Evolutionary conservation across 1,140 invertebrate species (phyloP), one percentile per base, ranked within the genome.

Genomic region (Medauroidea extradentata): DNA sequence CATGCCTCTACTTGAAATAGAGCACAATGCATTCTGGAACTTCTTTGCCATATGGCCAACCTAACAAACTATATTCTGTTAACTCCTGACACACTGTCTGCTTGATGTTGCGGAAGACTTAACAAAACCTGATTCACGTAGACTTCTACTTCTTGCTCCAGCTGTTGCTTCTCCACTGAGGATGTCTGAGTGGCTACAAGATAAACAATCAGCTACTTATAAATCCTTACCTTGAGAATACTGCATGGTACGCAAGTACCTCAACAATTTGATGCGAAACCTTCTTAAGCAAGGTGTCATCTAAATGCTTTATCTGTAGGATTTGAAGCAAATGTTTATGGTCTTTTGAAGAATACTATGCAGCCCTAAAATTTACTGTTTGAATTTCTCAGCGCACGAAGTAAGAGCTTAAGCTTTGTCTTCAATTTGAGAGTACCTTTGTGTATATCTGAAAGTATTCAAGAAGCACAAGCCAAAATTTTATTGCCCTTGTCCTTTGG

Each of bases 261-360:
- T 34, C 11, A 34, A 7, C 29, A 34, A 11, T 11, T 68, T 44
- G 5, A 75, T 53, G 8, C 72, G 62, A 49, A 76, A 70, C 42
- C 69, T 44, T 62, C 77, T 72, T 8, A 78, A 57, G n/a, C 74
- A 42, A 16, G 68, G 65, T 8, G 70, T 67, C 25, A 27, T 71
- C 68, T 25, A 73, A 49, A 21, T 11, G 46, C 38, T 67, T 72
- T 29, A 16, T 60, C 19, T 59, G 48, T 9, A 72, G 43, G 42
- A 72, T 64, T 19, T 25, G 60, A 34, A 64, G 61, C 51, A 64
- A 67, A 0, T 66, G 59, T 16, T 70, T 70, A 58, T 75, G 72
- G 52, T 75, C 71, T 66, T 70, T 59, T 69, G 65, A 18, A 72
- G 46, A 1, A 16, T 39, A 29, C 71, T 61, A 2, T 60, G 14